Evolutionary conservation across 1,140 invertebrate genomes (phyloP).

Genomic region (Oryzaephilus surinamensis): DNA sequence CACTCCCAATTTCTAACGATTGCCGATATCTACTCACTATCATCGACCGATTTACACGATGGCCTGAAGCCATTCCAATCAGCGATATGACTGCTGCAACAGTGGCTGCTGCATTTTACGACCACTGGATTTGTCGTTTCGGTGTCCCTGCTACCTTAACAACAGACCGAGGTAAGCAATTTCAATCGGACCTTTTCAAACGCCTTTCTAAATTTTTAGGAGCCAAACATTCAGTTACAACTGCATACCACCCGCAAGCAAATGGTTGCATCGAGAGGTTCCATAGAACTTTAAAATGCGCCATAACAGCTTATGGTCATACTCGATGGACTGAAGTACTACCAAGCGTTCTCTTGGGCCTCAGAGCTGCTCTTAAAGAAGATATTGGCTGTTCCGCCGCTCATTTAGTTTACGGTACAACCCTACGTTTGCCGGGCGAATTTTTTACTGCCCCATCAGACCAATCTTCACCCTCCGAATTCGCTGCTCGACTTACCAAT

Average conservation of each 20-base stretch:
- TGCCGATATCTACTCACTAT: constrained; percentile 35
- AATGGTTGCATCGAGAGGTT: constrained; percentile 31
- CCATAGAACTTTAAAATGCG: constrained; percentile 27
- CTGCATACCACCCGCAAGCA: constrained; percentile 5
- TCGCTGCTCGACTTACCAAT: too few relatives aligned
- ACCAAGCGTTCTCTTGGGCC: constrained; percentile 18
- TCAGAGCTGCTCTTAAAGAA: not conserved
- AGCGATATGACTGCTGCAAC: constrained; percentile 29
- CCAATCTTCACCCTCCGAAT: too few relatives aligned
- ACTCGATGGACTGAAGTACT: constrained; percentile 12
- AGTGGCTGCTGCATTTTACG: constrained; percentile 23
- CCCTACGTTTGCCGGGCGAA: too few relatives aligned
- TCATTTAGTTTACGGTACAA: too few relatives aligned
- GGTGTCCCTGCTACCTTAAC: constrained; percentile 32
- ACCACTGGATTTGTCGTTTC: constrained; percentile 31
- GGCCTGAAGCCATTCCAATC: constrained; percentile 36
- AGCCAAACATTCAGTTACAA: constrained; percentile 1
- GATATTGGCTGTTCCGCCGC: too few relatives aligned
- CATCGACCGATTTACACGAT: constrained; percentile 38
- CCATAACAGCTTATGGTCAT: constrained; percentile 10
- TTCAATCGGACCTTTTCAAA: constrained; percentile 20
- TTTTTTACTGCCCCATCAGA: too few relatives aligned
- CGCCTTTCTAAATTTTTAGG: constrained; percentile 2
- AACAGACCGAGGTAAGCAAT: constrained; percentile 36
- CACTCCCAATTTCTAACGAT: constrained; percentile 30